A percentile compares a stretch with the other conserved stretches of the same genome.
Evolutionary conservation across 2,797 vertebrate genomes (phyloP).

Genomic region (Gadopsis bispinosus): DNA sequence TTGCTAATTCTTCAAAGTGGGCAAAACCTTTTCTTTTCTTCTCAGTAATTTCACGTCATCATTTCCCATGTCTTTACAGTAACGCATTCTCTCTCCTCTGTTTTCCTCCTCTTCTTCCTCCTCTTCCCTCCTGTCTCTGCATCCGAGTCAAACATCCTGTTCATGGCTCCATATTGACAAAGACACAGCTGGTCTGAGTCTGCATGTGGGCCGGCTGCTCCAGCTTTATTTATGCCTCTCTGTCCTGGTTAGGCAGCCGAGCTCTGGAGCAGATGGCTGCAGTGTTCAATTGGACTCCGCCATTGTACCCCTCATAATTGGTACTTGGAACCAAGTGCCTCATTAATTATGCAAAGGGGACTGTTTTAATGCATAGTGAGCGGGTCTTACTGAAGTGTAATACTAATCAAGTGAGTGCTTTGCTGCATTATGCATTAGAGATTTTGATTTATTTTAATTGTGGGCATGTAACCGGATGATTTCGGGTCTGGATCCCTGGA

Average conservation of each 20-base stretch:
- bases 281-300: conserved; percentile 70
- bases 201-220: conserved; percentile 69
- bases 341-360: conserved; percentile 80
- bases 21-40: conserved; percentile 11
- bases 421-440: conserved; percentile 71
- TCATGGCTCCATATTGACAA: conserved; percentile 63
- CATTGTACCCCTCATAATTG: conserved; percentile 73
- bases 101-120: conserved; percentile 40
- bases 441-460: conserved; percentile 70
- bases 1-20: not conserved
- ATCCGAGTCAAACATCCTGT: conserved; percentile 73
- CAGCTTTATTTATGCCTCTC: conserved; percentile 70
- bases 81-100: conserved; percentile 14
- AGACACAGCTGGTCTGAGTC: conserved; percentile 76
- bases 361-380: conserved; percentile 71
- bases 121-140: conserved; percentile 50
- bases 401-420: conserved; percentile 76
- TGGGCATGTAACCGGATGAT: conserved; percentile 43
- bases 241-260: conserved; percentile 52
- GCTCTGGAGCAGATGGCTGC: conserved; percentile 77
- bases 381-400: conserved; percentile 63
- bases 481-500: conserved; percentile 44
- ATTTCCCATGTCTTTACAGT: conserved; percentile 28
- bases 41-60: not conserved
- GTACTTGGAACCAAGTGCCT: conserved; percentile 76